Base-by-base conservation (phyloP, 2,113 vertebrate species). In the Poeciliopsis retropinna region DNA sequence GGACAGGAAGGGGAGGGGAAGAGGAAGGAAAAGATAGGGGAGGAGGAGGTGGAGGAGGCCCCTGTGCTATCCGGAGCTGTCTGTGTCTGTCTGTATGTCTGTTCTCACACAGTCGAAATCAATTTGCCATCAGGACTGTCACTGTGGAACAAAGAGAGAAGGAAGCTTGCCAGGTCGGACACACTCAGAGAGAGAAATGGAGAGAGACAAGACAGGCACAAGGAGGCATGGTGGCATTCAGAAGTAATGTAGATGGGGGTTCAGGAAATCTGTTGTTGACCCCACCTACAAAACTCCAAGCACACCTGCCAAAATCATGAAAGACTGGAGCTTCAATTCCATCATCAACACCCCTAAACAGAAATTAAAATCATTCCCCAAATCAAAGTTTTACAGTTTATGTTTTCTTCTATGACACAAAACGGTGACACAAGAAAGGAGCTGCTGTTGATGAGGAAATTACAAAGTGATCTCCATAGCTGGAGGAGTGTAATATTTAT, bases 31-130 rank as follows among this genome's bases (percentile, higher is more conserved):
- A 82, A 78, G 84, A 73, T 72, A 77, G 78, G 22, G 81, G 69
- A 75, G 79, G 87, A 69, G 32, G 86, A 79, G 83, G 91, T 75
- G 79, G 87, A 69, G 32, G 86, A 79, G 84, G 91, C 90, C 89
- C 93, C 93, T 94, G 93, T 94, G 93, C 94, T 95, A 95, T 94
- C 94, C 94, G 91, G 90, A 94, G 93, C 93, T 94, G 93, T 92
- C 91, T 94, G 93, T 93, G 93, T 96, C 96, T 95, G 92, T 94
- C 91, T 92, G 89, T 92, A 92, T 94, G 93, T 95, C 93, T 95
- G 94, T 96, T 96, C 95, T 99, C 97, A 99, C 96, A 99, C 98
- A 91, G 98, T 99, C 91, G 98, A 99, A 95, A 99, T 98, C 96
- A 99, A 97, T 93, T 97, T 98, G 95, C 97, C 96, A 93, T 97